Percentiles rank a stretch among this genome's conserved stretches.
Evolutionary conservation across 1,140 invertebrate species (phyloP).

Genomic region (Aphidius gifuensis): DNA sequence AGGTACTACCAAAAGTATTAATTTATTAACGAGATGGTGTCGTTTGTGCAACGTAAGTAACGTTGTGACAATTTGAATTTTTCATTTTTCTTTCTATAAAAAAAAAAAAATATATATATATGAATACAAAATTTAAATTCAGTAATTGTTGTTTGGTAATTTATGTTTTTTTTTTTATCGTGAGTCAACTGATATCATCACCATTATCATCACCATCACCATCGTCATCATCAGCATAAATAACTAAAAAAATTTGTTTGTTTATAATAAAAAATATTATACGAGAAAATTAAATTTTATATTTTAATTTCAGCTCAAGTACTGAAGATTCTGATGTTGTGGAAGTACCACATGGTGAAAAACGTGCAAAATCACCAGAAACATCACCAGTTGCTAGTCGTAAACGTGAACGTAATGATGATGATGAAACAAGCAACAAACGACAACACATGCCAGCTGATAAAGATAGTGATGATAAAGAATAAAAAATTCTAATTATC

Average conservation of each 20-base stretch:
- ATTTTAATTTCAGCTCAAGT: slow-evolving; percentile 23
- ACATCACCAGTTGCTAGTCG: slow-evolving; percentile 24
- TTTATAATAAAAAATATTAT: neutral
- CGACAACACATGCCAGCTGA: slow-evolving; percentile 35
- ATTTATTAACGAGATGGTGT: slow-evolving; percentile 40
- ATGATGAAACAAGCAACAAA: slow-evolving; percentile 37
- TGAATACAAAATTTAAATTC: neutral
- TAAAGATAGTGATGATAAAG: slow-evolving; percentile 1
- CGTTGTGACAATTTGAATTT: slow-evolving; percentile 35
- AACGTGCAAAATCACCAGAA: slow-evolving; percentile 13
- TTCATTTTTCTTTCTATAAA: slow-evolving; percentile 11
- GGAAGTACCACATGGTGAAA: neutral
- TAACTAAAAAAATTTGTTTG: neutral
- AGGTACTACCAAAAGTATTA: slow-evolving; percentile 55
- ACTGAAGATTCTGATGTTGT: neutral
- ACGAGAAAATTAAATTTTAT: neutral
- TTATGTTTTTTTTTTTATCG: slow-evolving; percentile 1
- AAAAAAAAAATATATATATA: neutral
- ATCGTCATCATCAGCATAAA: no score
- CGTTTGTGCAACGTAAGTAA: slow-evolving; percentile 53
- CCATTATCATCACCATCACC: neutral
- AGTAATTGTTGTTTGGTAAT: slow-evolving; percentile 4
- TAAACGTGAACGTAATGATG: slow-evolving; percentile 47
- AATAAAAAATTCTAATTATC: no score
- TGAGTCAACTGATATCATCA: neutral